Evolutionary conservation across 1,140 invertebrate genomes (phyloP).

Genomic region (Coelopa frigida): DNA sequence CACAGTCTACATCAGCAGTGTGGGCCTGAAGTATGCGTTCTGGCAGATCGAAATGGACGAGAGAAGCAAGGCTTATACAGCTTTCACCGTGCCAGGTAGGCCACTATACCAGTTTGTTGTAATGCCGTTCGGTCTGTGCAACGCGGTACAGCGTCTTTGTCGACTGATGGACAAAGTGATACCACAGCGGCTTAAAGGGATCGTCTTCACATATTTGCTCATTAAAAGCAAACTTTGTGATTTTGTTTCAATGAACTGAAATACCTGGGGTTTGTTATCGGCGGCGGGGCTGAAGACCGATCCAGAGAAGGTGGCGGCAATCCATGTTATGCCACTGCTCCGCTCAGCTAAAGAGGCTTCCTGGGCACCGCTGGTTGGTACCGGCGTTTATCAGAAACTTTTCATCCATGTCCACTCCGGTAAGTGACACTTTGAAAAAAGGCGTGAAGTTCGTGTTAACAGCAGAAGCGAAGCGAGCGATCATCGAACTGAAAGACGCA

Average conservation of each 20-base stretch:
- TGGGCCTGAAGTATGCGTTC: conserved; percentile 32
- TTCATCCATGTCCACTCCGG: conserved; percentile 21
- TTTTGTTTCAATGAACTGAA: conserved; percentile 23
- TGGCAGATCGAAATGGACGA: conserved; percentile 33
- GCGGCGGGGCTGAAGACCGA: conserved; percentile 37
- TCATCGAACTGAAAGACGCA: conserved; percentile 17
- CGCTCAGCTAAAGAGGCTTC: conserved; percentile 37
- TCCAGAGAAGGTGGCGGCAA: conserved; percentile 24
- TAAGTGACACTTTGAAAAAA: conserved; percentile 15
- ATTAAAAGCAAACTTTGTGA: conserved; percentile 20
- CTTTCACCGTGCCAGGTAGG: conserved; percentile 41
- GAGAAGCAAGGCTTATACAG: conserved; percentile 38
- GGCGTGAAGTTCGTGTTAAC: background rate
- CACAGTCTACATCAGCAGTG: conserved; percentile 1
- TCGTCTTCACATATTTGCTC: conserved; percentile 13
- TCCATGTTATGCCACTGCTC: no score
- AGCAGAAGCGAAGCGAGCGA: conserved; percentile 1
- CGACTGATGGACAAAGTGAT: conserved; percentile 21
- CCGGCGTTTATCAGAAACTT: conserved; percentile 36
- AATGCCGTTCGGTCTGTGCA: conserved; percentile 22
- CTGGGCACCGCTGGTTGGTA: conserved; percentile 45
- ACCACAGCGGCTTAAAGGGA: conserved; percentile 31
- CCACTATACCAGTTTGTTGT: conserved; percentile 25
- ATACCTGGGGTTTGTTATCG: conserved; percentile 4
- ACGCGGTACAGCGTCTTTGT: conserved; percentile 6